A percentile compares a stretch with the other conserved stretches of the same genome.
Evolutionary conservation across 2,797 vertebrate genomes (phyloP).

Genomic region (Serranus cabrilla): DNA sequence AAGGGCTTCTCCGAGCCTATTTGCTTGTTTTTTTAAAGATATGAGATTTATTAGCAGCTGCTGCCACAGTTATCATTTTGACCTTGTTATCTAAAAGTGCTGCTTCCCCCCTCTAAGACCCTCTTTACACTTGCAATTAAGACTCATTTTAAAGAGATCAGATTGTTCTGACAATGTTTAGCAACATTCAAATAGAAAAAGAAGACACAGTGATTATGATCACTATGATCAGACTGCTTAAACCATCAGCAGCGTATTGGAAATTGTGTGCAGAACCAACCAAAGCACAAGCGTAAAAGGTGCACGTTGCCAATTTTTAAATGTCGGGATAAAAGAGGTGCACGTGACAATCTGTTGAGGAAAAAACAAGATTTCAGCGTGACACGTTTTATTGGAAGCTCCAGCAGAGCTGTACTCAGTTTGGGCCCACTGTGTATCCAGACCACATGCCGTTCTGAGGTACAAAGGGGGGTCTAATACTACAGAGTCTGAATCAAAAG

Average conservation of each 20-base stretch:
- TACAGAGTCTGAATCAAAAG: conserved; percentile 41
- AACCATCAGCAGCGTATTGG: conserved; percentile 3
- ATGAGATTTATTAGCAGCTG: conserved; percentile 44
- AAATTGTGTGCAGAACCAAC: conserved; percentile 9
- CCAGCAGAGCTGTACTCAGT: conserved; percentile 32
- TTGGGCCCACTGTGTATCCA: conserved; percentile 21
- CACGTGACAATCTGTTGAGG: conserved; percentile 50
- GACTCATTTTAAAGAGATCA: conserved; percentile 37
- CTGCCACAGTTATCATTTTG: conserved; percentile 44
- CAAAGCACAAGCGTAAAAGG: conserved; percentile 14
- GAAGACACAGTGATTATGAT: not conserved
- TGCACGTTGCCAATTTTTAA: conserved; percentile 24
- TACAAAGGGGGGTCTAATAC: conserved; percentile 25
- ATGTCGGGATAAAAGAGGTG: conserved; percentile 35
- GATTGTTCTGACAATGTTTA: conserved; percentile 15
- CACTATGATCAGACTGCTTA: conserved; percentile 5
- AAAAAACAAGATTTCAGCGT: conserved; percentile 14
- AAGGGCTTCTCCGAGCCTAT: conserved; percentile 50
- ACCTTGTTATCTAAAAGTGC: conserved; percentile 50
- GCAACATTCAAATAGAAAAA: conserved; percentile 6
- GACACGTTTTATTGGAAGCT: conserved; percentile 31
- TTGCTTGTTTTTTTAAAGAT: conserved; percentile 40
- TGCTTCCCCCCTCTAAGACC: conserved; percentile 40
- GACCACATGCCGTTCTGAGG: conserved; percentile 27
- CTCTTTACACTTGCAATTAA: conserved; percentile 24